Evolutionary conservation across 2,888 invertebrate species (phyloP).

Genomic region (Ormyrus pomaceus): DNA sequence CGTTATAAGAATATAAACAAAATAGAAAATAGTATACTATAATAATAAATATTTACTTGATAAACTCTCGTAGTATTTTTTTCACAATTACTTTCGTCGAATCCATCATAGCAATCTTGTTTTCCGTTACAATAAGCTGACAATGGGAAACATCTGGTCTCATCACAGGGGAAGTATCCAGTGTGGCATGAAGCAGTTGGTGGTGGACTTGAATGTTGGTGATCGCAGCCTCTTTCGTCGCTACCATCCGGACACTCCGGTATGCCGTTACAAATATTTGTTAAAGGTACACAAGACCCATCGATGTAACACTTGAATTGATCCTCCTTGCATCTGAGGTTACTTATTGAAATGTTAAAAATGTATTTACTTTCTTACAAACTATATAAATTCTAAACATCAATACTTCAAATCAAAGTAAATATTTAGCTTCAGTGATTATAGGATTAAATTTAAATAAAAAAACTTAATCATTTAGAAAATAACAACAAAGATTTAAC

Average conservation of each 20-base stretch:
- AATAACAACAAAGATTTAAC: background rate
- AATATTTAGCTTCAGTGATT: background rate
- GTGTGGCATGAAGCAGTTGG: conserved; percentile 76
- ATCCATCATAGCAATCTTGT: conserved; percentile 84
- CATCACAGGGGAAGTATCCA: conserved; percentile 80
- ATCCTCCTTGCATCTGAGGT: conserved; percentile 70
- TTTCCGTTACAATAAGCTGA: conserved; percentile 82
- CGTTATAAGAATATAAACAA: background rate
- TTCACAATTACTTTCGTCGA: conserved; percentile 84
- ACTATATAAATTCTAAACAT: background rate
- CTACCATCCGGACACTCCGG: conserved; percentile 78
- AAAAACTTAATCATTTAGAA: background rate
- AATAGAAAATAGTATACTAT: background rate
- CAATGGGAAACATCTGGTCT: conserved; percentile 79
- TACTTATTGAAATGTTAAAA: background rate
- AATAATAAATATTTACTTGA: conserved; percentile 66
- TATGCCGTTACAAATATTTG: conserved; percentile 77
- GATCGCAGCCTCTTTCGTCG: conserved; percentile 77
- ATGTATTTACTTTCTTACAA: conserved; percentile 18
- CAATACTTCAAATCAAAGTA: background rate
- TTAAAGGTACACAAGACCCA: conserved; percentile 79
- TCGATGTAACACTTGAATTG: conserved; percentile 81
- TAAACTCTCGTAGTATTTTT: conserved; percentile 75
- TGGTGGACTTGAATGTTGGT: conserved; percentile 66
- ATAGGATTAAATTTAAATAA: background rate